Evolutionary conservation across 2,797 vertebrate species (phyloP).

Genomic region (Enteromius unitaeniatus): DNA sequence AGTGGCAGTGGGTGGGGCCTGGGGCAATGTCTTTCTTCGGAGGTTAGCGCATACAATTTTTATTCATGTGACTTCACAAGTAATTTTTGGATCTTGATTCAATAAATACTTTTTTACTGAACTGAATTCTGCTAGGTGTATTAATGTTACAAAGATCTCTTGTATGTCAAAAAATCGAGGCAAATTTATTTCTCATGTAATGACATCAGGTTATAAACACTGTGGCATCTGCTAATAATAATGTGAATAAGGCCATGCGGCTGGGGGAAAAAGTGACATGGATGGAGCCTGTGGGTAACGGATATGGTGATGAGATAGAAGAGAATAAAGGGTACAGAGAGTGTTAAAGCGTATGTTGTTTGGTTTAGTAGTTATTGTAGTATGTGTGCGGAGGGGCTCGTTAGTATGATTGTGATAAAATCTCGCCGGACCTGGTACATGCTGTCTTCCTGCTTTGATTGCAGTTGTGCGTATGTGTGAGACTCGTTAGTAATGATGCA

Average conservation of each 20-base stretch:
- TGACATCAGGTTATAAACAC: neutral
- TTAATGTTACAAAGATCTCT: neutral
- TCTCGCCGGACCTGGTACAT: neutral
- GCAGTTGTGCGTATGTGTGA: constrained; percentile 3
- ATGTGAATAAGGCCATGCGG: constrained; percentile 56
- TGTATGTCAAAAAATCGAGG: neutral
- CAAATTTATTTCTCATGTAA: neutral
- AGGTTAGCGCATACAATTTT: rapidly evolving
- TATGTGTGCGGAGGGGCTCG: neutral
- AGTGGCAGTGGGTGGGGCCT: neutral
- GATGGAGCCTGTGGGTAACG: neutral
- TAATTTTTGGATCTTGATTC: neutral
- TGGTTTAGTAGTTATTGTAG: constrained; percentile 13
- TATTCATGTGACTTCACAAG: neutral
- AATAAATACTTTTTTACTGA: neutral
- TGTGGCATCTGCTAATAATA: constrained; percentile 50
- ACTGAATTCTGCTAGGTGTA: neutral
- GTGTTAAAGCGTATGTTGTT: neutral
- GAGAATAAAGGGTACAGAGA: neutral
- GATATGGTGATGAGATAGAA: neutral
- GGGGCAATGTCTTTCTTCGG: neutral
- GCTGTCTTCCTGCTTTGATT: constrained; percentile 16
- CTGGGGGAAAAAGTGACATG: neutral
- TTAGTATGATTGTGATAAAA: constrained; percentile 30
- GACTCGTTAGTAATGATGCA: constrained; percentile 77